These are phyloP conservation scores for Phaethon lepturus DNA, from an alignment of 2,113 vertebrate genomes.

Conservation along the genomic window DNA sequence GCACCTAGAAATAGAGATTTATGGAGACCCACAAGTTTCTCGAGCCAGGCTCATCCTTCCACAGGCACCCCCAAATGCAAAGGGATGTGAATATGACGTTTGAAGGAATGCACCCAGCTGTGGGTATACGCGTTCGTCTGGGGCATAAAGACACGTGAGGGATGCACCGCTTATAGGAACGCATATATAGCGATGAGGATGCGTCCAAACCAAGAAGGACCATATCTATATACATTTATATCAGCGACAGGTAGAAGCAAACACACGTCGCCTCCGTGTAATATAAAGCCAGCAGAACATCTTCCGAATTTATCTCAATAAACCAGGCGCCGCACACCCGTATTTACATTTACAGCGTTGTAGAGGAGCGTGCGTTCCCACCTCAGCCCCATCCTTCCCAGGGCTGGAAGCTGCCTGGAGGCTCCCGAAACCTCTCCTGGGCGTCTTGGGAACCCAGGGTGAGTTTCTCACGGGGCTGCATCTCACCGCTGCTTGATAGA, in stretches of 20 bases:
- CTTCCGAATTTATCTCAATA: background rate
- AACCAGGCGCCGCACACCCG: fast-evolving
- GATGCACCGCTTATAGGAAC: background rate
- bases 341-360: background rate
- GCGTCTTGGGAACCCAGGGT: background rate
- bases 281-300: background rate
- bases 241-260: background rate
- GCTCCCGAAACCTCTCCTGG: background rate
- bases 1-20: background rate
- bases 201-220: background rate
- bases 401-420: background rate
- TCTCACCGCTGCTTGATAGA: fast-evolving
- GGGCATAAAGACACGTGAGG: background rate
- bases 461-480: background rate
- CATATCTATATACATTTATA: background rate
- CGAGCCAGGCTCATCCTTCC: background rate
- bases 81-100: background rate
- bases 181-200: background rate
- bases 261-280: fast-evolving
- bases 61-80: background rate
- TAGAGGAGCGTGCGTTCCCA: fast-evolving
- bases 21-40: background rate
- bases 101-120: background rate
- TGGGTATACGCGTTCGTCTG: fast-evolving
- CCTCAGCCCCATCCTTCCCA: background rate